Conservation (phyloP, 2,113 vertebrate species). For the Tylochromis polylepis region DNA sequence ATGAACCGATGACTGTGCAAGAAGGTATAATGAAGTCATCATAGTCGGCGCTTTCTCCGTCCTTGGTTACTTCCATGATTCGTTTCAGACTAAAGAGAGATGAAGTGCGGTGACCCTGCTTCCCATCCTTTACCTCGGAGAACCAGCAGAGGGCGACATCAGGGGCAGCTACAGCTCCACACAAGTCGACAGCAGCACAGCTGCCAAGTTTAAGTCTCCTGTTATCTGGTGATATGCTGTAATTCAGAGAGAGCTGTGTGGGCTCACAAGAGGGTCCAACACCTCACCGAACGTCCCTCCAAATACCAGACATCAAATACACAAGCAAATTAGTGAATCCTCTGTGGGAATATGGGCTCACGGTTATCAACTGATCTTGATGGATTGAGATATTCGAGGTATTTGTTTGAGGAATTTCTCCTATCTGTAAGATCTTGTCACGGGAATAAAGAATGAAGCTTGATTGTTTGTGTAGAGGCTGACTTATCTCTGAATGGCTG, state of each 20-base stretch:
- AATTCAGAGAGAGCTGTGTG: not conserved
- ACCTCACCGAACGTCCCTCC: not conserved
- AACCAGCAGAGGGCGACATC: conserved; percentile 37
- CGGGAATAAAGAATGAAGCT: conserved; percentile 14
- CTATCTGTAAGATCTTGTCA: conserved; percentile 44
- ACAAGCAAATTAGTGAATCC: not conserved
- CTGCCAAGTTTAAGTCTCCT: not conserved
- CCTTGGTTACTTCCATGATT: not conserved
- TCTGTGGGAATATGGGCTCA: not conserved
- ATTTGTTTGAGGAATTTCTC: conserved; percentile 30
- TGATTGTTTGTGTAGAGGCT: not conserved
- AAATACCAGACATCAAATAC: not conserved
- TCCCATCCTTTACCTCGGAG: not conserved
- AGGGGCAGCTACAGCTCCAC: not conserved
- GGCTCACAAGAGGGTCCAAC: not conserved
- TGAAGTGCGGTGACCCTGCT: not conserved
- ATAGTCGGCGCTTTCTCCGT: not conserved
- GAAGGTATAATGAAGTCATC: not conserved
- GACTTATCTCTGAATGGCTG: conserved; percentile 2
- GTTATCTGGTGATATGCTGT: not conserved
- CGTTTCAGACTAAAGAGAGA: not conserved
- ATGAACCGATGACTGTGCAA: not conserved
- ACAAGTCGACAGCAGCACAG: not conserved
- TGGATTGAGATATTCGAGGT: not conserved
- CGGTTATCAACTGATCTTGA: conserved; percentile 8